Evolutionary conservation across 2,888 invertebrate species (phyloP), one percentile per base, ranked within the genome.

Genomic region (Trichopoda pennipes): DNA sequence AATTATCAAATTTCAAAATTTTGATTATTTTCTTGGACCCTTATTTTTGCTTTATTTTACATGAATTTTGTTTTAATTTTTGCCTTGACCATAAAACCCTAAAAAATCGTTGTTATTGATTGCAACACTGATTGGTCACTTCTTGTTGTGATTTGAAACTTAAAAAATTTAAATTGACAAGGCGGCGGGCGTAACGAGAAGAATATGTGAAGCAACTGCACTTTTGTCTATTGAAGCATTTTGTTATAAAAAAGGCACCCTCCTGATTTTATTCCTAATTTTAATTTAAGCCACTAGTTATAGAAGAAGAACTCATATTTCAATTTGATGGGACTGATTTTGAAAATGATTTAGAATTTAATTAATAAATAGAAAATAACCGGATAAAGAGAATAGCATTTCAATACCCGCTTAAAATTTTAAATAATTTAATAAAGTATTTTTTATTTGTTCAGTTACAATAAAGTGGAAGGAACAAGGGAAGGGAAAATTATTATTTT

Each of bases 121-220:
- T 28, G 42, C 21, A 64, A 64, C 19, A 21, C 14, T 32, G 21
- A 16, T 51, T 72, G 66, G 60, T 60, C 72, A 64, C 16, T 44
- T 72, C 44, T 74, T 74, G 53, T 55, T 28, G 32, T 28, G 44
- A 47, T 55, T 56, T 47, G 3, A 17, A 61, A 44, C 19, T 55
- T 23, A 3, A 53, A 32, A 42, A 60, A 66, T 79, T 66, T 21
- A 73, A 79, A 66, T 73, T 79, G 60, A 79, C 78, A 79, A 28
- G 72, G 56, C 28, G 72, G 56, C 78, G 78, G 72, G 56, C 78
- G 78, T 78, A 78, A 78, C 72, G 28, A 9, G 12, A 55, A 73
- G 73, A 60, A 63, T 53, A 23, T 7, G 16, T 0, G 16, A n/a
- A 75, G 28, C n/a, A 4, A 42, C 21, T 38, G 32, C 66, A 60